These are phyloP conservation scores for Diadumene lineata DNA, from an alignment of 92 coral and sea anemone species.

Conservation along the genomic window DNA sequence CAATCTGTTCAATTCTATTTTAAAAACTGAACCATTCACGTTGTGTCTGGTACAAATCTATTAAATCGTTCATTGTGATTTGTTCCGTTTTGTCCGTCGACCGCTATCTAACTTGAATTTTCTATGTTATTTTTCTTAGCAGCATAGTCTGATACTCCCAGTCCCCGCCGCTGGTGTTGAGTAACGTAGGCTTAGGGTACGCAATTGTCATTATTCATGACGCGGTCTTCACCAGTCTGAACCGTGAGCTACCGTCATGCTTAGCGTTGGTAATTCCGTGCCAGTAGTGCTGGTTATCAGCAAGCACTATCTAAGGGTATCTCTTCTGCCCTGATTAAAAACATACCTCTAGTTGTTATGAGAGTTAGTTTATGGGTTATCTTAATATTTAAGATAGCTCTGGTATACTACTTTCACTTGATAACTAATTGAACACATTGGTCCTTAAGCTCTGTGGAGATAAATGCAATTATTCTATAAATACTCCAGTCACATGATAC, in stretches of 20 bases:
- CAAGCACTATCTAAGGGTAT: conserved; percentile 6
- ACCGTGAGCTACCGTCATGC: neutral
- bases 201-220: too few species aligned
- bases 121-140: too few species aligned
- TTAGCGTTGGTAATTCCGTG: conserved; percentile 2
- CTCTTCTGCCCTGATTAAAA: conserved; percentile 6
- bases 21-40: too few species aligned
- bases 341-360: neutral
- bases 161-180: too few species aligned
- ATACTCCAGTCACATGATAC: neutral
- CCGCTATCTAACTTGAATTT: too few species aligned
- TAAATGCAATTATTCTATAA: conserved; percentile 2
- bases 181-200: too few species aligned
- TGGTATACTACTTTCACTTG: neutral
- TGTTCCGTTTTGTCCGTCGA: too few species aligned
- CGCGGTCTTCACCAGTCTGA: too few species aligned
- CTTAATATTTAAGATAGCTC: conserved; percentile 2
- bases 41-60: too few species aligned
- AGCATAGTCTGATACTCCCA: too few species aligned
- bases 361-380: conserved; percentile 3
- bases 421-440: conserved; percentile 18
- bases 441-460: neutral
- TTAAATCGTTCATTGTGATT: too few species aligned
- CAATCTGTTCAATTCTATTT: too few species aligned
- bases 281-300: neutral